These are phyloP conservation scores for Varecia variegata DNA, from an alignment of 2,797 vertebrate genomes.

Conservation along the genomic window DNA sequence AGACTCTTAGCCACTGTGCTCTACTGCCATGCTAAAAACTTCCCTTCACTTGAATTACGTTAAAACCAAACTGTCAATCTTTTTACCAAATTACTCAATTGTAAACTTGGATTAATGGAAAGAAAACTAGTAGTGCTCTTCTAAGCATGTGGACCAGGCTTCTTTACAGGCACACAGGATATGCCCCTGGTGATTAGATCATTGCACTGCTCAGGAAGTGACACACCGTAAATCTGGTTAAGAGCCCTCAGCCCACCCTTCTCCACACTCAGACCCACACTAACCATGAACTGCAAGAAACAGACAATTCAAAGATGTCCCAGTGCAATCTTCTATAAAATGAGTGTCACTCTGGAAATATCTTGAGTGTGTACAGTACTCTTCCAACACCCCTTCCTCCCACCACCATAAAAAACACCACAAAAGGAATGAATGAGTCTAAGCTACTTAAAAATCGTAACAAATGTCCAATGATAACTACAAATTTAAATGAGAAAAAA, in stretches of 20 bases:
- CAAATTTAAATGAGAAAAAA: constrained; percentile 74
- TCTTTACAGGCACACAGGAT: constrained; percentile 42
- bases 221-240: constrained; percentile 54
- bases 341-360: constrained; percentile 52
- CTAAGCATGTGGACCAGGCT: constrained; percentile 35
- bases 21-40: not conserved
- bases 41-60: not conserved
- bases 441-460: constrained; percentile 72
- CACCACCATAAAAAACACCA: constrained; percentile 45
- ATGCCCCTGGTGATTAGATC: constrained; percentile 35
- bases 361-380: not conserved
- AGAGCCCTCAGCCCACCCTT: constrained; percentile 59
- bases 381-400: constrained; percentile 39
- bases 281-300: constrained; percentile 31
- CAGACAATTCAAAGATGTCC: constrained; percentile 5
- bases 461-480: constrained; percentile 75
- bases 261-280: constrained; percentile 43
- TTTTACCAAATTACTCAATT: constrained; percentile 20
- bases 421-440: constrained; percentile 71
- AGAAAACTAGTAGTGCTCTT: not conserved
- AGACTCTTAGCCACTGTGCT: not conserved
- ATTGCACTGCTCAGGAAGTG: constrained; percentile 44
- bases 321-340: constrained; percentile 32
- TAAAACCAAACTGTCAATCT: constrained; percentile 37
- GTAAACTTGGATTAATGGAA: not conserved